These are phyloP conservation scores for Luffia ferchaultella DNA, from an alignment of 2,888 invertebrate species.

Conservation along the genomic window DNA sequence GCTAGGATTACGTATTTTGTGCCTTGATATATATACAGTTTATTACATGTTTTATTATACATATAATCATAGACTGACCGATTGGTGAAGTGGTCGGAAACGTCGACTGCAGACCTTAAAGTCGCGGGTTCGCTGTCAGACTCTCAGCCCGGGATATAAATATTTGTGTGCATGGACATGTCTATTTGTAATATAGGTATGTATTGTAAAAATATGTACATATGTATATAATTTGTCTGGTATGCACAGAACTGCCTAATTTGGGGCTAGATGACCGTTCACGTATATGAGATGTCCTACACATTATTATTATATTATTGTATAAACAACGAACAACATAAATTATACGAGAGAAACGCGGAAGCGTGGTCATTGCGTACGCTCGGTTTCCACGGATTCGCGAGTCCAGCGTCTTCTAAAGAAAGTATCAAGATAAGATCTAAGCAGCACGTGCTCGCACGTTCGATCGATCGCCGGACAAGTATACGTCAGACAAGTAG, in stretches of 20 bases:
- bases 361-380: background rate
- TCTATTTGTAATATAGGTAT: background rate
- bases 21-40: too few relatives aligned
- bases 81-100: too few relatives aligned
- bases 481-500: constrained; percentile 6
- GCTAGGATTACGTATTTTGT: too few relatives aligned
- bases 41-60: too few relatives aligned
- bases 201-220: background rate
- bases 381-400: background rate
- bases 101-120: too few relatives aligned
- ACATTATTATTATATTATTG: background rate
- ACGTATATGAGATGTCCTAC: background rate
- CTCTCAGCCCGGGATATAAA: too few relatives aligned
- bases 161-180: too few relatives aligned
- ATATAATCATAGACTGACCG: too few relatives aligned
- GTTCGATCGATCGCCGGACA: constrained; percentile 6
- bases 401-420: too few relatives aligned
- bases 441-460: constrained; percentile 7
- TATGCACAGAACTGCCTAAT: background rate
- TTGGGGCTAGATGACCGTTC: background rate
- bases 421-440: background rate
- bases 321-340: background rate
- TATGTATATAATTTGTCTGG: background rate
- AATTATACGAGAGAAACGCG: background rate
- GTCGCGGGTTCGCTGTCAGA: too few relatives aligned